These are phyloP conservation scores for Chaitophorus viminalis DNA, from an alignment of 2,888 invertebrate genomes.

Conservation along the genomic window DNA sequence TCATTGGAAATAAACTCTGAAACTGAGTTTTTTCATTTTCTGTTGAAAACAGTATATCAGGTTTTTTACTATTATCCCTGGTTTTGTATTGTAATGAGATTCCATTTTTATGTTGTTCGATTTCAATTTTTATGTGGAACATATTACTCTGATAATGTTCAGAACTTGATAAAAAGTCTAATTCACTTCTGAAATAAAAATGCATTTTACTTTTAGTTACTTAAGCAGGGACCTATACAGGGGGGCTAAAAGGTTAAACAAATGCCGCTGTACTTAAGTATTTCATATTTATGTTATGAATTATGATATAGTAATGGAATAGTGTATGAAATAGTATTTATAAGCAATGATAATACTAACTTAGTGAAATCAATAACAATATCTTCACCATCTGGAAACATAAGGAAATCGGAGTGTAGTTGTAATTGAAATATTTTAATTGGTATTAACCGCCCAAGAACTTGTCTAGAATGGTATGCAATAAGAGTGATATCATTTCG, in stretches of 20 bases:
- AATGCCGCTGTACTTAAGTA: no score
- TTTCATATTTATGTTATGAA: not conserved
- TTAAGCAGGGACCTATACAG: no score
- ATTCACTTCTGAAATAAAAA: conserved; percentile 72
- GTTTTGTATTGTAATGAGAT: conserved; percentile 47
- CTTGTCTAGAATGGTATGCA: conserved; percentile 87
- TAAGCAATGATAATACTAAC: conserved; percentile 51
- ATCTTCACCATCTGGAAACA: conserved; percentile 59
- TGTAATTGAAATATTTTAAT: conserved; percentile 89
- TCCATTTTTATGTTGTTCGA: conserved; percentile 57
- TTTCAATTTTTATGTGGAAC: conserved; percentile 68
- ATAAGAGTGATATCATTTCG: conserved; percentile 81
- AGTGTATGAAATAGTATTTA: no score
- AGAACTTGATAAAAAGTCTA: conserved; percentile 83
- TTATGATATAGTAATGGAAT: not conserved
- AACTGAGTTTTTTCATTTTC: conserved; percentile 49
- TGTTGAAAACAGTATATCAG: conserved; percentile 42
- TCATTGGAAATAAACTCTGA: conserved; percentile 41
- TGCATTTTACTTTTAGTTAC: not conserved
- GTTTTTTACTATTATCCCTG: conserved; percentile 28
- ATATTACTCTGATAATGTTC: conserved; percentile 70
- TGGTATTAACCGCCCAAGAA: conserved; percentile 81
- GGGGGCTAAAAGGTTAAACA: no score
- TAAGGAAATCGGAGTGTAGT: conserved; percentile 88
- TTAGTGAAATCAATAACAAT: conserved; percentile 52